Conservation (phyloP, 2,797 vertebrate genomes). For the Myiotriccus ornatus region DNA sequence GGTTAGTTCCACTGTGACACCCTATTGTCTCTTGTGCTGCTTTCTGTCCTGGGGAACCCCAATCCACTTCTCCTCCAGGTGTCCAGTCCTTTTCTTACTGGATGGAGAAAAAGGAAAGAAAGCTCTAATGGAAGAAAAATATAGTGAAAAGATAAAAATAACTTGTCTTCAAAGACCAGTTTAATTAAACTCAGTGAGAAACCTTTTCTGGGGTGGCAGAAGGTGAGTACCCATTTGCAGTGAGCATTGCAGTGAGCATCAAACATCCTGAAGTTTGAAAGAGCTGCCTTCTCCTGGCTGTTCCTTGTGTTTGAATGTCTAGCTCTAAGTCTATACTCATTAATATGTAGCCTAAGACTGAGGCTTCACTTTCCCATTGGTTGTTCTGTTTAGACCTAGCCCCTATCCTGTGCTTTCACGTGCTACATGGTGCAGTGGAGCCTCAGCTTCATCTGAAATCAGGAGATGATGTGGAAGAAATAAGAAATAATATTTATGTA, state of each 20-base stretch:
- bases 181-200: not conserved
- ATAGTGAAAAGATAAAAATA: not conserved
- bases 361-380: not conserved
- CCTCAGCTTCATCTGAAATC: not conserved
- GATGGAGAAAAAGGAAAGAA: not conserved
- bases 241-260: not conserved
- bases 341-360: not conserved
- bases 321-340: not conserved
- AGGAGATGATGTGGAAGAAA: not conserved
- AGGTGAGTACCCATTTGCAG: not conserved
- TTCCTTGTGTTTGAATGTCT: not conserved
- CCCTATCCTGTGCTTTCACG: not conserved
- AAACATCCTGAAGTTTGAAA: not conserved
- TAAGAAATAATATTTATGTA: not conserved
- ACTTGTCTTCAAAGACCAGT: not conserved
- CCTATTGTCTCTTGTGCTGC: not conserved
- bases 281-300: not conserved
- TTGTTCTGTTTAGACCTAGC: not conserved
- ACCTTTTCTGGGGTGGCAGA: not conserved
- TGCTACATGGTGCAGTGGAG: not conserved
- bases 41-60: not conserved
- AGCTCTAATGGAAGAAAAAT: not conserved
- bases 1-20: not conserved
- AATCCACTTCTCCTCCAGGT: not conserved
- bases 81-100: not conserved